Evolutionary conservation across 2,888 invertebrate genomes (phyloP), one percentile per base, ranked within the genome.

Genomic region (Cinara cedri): DNA sequence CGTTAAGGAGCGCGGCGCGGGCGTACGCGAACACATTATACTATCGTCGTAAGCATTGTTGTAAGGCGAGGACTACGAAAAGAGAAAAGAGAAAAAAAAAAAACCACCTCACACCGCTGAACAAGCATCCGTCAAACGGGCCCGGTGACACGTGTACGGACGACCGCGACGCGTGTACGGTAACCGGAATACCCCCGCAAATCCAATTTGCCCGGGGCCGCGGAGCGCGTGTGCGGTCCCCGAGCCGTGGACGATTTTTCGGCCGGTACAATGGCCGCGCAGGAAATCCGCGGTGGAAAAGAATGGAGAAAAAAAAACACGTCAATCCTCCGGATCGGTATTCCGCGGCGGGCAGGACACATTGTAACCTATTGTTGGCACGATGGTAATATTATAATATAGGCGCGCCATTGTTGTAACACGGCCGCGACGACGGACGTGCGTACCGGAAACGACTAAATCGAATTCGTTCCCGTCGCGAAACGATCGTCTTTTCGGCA

Each of bases 171-270:
- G 44, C 2, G 42, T 65, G n/a, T n/a, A n/a, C n/a, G n/a, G n/a
- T n/a, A n/a, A n/a, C n/a, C n/a, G n/a, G n/a, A n/a, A n/a, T n/a
- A 21, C 19, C 46, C 70, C 19, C 42, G 68, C 78, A 51, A 51
- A 70, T 78, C 78, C 68, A 78, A 78, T 78, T 78, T 62, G 60
- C 42, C 49, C 34, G n/a, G n/a, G n/a, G n/a, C n/a, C n/a, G n/a
- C n/a, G n/a, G n/a, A n/a, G n/a, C n/a, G 34, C 54, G 42, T 78
- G 78, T 78, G 78, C 44, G 78, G 78, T 78, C 78, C 19, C 44
- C 21, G 34, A 57, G 14, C 71, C 55, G 44, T 13, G n/a, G 21
- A 72, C n/a, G n/a, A 60, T 72, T 49, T n/a, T 49, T 26, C 55
- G 46, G n/a, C n/a, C n/a, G 19, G 26, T 54, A 66, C 65, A 55